Evolutionary conservation across 2,888 invertebrate genomes (phyloP).

Genomic region (Oxytorus armatus): DNA sequence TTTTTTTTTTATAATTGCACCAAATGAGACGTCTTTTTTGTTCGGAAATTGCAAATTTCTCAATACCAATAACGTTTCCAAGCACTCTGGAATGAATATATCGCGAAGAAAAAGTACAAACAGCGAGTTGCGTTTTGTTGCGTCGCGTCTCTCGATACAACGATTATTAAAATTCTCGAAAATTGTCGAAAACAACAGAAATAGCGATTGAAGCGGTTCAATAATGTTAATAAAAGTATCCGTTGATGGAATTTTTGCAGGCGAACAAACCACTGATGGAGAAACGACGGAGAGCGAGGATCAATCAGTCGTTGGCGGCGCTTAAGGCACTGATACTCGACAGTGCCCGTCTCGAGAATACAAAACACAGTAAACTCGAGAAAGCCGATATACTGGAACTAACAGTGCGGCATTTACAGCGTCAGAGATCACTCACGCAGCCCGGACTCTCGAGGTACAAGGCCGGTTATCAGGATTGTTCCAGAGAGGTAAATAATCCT

Average conservation of each 20-base stretch:
- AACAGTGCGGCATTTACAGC: constrained; percentile 92
- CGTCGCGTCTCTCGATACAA: background rate
- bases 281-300: constrained; percentile 90
- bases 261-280: constrained; percentile 93
- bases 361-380: constrained; percentile 93
- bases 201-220: constrained; percentile 22
- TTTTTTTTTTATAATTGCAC: too few species aligned
- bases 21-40: too few species aligned
- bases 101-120: too few species aligned
- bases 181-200: too few species aligned
- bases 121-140: too few species aligned
- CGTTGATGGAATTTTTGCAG: constrained; percentile 80
- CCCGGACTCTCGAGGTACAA: constrained; percentile 88
- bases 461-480: constrained; percentile 89
- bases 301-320: constrained; percentile 90
- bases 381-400: constrained; percentile 94
- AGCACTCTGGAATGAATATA: too few species aligned
- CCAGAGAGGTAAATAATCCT: constrained; percentile 86
- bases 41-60: too few species aligned
- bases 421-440: constrained; percentile 89
- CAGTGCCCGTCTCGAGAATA: constrained; percentile 88
- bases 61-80: too few species aligned
- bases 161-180: background rate
- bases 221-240: constrained; percentile 53
- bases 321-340: constrained; percentile 90